These are phyloP conservation scores for Drosophila burlai DNA, from an alignment of 1,140 invertebrate genomes.

Conservation along the genomic window DNA sequence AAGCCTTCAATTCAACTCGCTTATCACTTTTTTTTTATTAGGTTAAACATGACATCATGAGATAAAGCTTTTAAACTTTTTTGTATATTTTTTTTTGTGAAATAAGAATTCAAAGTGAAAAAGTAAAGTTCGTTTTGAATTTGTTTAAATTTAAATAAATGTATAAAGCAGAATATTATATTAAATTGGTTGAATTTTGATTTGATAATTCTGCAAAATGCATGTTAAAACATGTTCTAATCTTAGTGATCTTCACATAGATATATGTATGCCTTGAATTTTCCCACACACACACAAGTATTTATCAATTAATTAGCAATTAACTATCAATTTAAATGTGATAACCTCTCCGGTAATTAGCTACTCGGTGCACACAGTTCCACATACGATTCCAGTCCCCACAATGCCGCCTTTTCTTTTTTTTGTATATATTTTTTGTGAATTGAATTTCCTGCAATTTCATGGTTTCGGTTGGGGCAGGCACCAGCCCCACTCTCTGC, in stretches of 20 bases:
- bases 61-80: constrained; percentile 1
- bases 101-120: neutral
- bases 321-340: constrained; percentile 31
- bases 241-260: neutral
- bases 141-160: neutral
- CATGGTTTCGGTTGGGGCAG: constrained; percentile 53
- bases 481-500: no score
- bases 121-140: neutral
- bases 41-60: constrained; percentile 12
- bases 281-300: neutral
- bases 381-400: constrained; percentile 1
- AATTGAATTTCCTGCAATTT: constrained; percentile 83
- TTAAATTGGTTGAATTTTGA: neutral
- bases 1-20: constrained; percentile 3
- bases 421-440: constrained; percentile 43
- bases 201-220: neutral
- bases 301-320: constrained; percentile 20
- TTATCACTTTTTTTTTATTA: constrained; percentile 4
- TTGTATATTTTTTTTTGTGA: neutral
- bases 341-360: constrained; percentile 26
- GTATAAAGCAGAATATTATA: neutral
- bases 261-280: constrained; percentile 1
- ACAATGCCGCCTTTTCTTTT: constrained; percentile 2
- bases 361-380: neutral
- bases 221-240: neutral